A percentile compares a stretch with the other conserved stretches of the same genome.
These are phyloP conservation scores for Chrysaora quinquecirrha DNA, from an alignment of 30 jellyfish, hydroid and myxozoan genomes.

Conservation along the genomic window DNA sequence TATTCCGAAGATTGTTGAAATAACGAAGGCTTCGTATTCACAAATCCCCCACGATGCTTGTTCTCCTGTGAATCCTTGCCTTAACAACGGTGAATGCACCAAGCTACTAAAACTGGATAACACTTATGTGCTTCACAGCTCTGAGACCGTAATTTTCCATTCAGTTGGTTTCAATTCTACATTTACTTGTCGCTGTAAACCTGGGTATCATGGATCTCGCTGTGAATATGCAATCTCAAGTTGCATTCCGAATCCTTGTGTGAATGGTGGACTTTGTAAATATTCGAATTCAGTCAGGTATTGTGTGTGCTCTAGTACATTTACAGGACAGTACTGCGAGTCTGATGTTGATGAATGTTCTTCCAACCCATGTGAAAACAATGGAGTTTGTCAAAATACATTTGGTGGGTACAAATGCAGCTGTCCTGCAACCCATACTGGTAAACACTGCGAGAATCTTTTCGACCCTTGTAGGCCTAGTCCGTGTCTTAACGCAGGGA, in stretches of 20 bases:
- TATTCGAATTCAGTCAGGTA: conserved; percentile 10
- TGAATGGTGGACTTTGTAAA: conserved; percentile 60
- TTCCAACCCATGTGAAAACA: conserved; percentile 49
- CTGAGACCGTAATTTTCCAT: conserved; percentile 53
- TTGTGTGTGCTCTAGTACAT: conserved; percentile 61
- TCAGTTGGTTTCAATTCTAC: conserved; percentile 45
- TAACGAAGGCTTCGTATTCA: neutral
- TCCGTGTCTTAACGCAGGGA: conserved; percentile 70
- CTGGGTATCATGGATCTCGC: conserved; percentile 77
- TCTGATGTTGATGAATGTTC: conserved; percentile 73
- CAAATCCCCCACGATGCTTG: neutral
- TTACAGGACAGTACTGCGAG: conserved; percentile 80
- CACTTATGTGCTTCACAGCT: conserved; percentile 9
- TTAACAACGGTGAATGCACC: conserved; percentile 49
- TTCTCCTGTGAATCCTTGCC: conserved; percentile 10
- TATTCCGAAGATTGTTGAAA: neutral
- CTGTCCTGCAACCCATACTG: conserved; percentile 61
- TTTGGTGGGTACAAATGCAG: conserved; percentile 48
- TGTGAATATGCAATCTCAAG: conserved; percentile 58
- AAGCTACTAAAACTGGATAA: conserved; percentile 8
- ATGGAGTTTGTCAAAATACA: conserved; percentile 59
- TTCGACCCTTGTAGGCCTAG: conserved; percentile 65
- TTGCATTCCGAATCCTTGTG: conserved; percentile 84
- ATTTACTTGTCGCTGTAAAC: conserved; percentile 61
- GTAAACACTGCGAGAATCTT: conserved; percentile 61